A percentile compares a stretch with the other conserved stretches of the same genome.
Evolutionary conservation across 2,113 vertebrate genomes (phyloP).

Genomic region (Alaudala cheleensis): DNA sequence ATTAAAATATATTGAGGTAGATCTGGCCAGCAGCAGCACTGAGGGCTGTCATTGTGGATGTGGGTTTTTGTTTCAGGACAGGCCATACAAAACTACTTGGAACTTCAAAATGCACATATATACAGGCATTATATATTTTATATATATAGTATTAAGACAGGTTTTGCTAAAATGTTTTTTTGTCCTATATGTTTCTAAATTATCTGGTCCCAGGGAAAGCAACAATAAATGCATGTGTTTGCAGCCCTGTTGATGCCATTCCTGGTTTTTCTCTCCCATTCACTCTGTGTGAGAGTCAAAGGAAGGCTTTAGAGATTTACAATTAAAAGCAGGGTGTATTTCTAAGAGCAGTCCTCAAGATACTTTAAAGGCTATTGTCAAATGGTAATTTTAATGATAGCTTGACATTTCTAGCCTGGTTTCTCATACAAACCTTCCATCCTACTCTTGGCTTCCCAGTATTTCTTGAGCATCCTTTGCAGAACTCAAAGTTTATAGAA

Average conservation of each 20-base stretch:
- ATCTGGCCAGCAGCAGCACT: background rate
- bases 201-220: background rate
- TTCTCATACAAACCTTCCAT: background rate
- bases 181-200: background rate
- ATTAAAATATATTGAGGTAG: background rate
- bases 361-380: background rate
- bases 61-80: background rate
- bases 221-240: background rate
- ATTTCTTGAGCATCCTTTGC: background rate
- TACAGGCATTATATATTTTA: too few species aligned
- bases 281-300: background rate
- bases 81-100: background rate
- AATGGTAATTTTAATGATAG: background rate
- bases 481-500: background rate
- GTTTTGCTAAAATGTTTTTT: background rate
- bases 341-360: background rate
- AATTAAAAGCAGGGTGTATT: background rate
- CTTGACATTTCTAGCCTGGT: background rate
- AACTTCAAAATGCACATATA: background rate
- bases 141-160: too few species aligned
- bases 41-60: background rate
- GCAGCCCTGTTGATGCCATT: fast-evolving
- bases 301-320: background rate
- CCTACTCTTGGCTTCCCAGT: background rate
- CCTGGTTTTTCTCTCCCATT: background rate